Evolutionary conservation across 2,888 invertebrate species (phyloP).

Genomic region (Cheilosia grossa): DNA sequence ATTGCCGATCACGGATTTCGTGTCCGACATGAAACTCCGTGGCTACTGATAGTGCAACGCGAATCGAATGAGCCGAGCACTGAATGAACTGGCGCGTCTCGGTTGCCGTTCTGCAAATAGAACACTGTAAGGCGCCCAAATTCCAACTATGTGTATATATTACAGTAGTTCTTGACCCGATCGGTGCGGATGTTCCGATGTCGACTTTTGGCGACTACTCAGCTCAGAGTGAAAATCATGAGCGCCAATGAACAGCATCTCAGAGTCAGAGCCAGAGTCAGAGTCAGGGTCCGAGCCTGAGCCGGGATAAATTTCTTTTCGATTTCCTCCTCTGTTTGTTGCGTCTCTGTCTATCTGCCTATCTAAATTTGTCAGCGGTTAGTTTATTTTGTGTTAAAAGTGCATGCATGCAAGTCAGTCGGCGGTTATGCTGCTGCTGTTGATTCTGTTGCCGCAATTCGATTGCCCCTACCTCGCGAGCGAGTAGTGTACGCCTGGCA

Average conservation of each 20-base stretch:
- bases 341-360: constrained; percentile 65
- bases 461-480: constrained; percentile 35
- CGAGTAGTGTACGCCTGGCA: constrained; percentile 67
- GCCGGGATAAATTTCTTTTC: constrained; percentile 68
- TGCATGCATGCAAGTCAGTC: constrained; percentile 61
- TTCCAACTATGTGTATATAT: constrained; percentile 66
- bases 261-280: background rate
- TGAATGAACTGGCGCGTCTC: constrained; percentile 48
- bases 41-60: constrained; percentile 80
- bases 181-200: constrained; percentile 48
- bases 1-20: constrained; percentile 84
- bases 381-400: constrained; percentile 73
- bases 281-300: constrained; percentile 19
- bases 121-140: constrained; percentile 66
- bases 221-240: constrained; percentile 58
- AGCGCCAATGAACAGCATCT: constrained; percentile 57
- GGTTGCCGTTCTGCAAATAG: constrained; percentile 51
- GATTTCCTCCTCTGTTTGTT: constrained; percentile 47
- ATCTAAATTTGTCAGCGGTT: constrained; percentile 74
- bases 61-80: constrained; percentile 55
- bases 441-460: constrained; percentile 29
- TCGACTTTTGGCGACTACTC: constrained; percentile 53
- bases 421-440: constrained; percentile 44
- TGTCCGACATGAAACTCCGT: constrained; percentile 83
- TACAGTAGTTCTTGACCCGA: constrained; percentile 68